phyloP scores from a whole-genome alignment of 2,113 vertebrate species.

The Girardinichthys multiradiatus region DNA sequence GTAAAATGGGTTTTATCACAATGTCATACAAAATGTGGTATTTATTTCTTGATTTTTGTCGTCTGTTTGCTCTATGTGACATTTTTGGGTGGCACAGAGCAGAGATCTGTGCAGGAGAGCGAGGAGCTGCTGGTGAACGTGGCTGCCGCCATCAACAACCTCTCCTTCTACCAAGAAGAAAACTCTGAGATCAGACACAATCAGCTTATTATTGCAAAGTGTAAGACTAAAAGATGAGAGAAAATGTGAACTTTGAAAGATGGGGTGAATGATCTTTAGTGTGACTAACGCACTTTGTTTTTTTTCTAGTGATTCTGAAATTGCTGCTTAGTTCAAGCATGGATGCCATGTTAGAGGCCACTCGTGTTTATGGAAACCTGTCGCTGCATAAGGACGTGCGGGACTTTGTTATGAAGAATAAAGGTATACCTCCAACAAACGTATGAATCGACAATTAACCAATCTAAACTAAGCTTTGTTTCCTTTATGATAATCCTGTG shows the following conservation, averaged over 20 bases:
- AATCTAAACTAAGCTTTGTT: neutral
- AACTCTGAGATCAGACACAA: conserved; percentile 78
- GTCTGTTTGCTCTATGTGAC: conserved; percentile 21
- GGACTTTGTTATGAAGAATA: conserved; percentile 66
- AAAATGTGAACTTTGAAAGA: neutral
- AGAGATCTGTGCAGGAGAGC: conserved; percentile 83
- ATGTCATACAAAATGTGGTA: neutral
- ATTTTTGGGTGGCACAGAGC: conserved; percentile 74
- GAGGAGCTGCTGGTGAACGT: conserved; percentile 90
- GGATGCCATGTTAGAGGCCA: conserved; percentile 66
- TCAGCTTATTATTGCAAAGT: conserved; percentile 82
- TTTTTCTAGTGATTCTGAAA: conserved; percentile 64
- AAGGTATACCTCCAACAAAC: conserved; percentile 47
- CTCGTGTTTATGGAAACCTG: conserved; percentile 71
- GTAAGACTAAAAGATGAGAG: conserved; percentile 75
- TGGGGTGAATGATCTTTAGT: accelerated
- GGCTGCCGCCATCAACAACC: conserved; percentile 88
- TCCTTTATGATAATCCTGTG: neutral
- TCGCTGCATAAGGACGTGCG: conserved; percentile 60
- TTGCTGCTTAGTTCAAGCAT: conserved; percentile 67
- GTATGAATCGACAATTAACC: neutral
- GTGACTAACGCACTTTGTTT: neutral
- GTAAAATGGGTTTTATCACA: neutral
- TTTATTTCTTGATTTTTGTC: neutral
- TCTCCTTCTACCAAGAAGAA: conserved; percentile 89